Evolutionary conservation across 2,888 invertebrate genomes (phyloP).

Genomic region (Leptura quadrifasciata): DNA sequence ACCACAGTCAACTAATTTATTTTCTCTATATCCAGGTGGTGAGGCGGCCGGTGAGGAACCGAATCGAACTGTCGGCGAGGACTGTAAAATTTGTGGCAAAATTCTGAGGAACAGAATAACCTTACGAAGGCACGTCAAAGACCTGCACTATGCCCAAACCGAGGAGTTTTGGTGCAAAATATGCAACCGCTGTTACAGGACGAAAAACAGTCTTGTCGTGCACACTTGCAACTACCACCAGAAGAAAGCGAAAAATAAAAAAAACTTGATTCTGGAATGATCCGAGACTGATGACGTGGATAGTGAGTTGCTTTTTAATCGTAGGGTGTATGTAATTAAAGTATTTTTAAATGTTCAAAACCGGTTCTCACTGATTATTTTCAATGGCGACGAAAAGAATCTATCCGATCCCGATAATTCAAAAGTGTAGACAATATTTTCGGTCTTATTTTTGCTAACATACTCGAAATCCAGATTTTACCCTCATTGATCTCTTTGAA

Average conservation of each 20-base stretch:
- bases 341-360: background rate
- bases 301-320: slow-evolving; percentile 41
- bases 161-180: slow-evolving; percentile 66
- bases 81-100: slow-evolving; percentile 68
- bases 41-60: slow-evolving; percentile 45
- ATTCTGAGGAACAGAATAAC: slow-evolving; percentile 66
- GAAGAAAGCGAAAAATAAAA: slow-evolving; percentile 57
- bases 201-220: slow-evolving; percentile 68
- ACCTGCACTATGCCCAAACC: slow-evolving; percentile 67
- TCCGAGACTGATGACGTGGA: slow-evolving; percentile 29
- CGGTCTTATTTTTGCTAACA: too few relatives aligned
- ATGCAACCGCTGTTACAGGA: slow-evolving; percentile 67
- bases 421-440: too few relatives aligned
- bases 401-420: too few relatives aligned
- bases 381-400: too few relatives aligned
- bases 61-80: slow-evolving; percentile 53
- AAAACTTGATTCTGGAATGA: slow-evolving; percentile 34
- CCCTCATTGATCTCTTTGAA: too few relatives aligned
- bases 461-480: too few relatives aligned
- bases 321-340: slow-evolving; percentile 1
- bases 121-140: slow-evolving; percentile 66
- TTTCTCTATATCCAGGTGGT: slow-evolving; percentile 64
- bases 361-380: background rate
- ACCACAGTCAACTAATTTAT: slow-evolving; percentile 61
- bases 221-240: slow-evolving; percentile 69